Base-by-base conservation (phyloP, 1,140 invertebrate species). In the Drosophila teissieri region DNA sequence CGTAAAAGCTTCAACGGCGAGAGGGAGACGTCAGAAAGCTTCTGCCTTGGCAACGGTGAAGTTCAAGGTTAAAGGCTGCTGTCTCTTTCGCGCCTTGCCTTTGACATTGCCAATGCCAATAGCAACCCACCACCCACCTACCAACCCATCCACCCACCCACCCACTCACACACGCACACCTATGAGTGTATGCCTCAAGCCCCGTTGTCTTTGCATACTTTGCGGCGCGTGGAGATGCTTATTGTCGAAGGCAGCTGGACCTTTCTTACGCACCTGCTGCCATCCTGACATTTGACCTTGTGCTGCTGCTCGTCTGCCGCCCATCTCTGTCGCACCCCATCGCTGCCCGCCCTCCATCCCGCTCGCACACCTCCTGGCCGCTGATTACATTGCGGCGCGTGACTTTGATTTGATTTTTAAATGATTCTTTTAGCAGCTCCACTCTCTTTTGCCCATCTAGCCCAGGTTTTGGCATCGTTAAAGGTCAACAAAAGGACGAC, bases 391-490 rank as follows among this genome's bases (percentile, higher is more conserved):
- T 90, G 80, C 73, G 85, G 76, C 84, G 84, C 84, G 85, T 89
- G 84, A 89, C 84, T 89, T 89, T 89, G 84, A 89, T 89, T 89
- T 89, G 84, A 89, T 80, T 89, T 89, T 84, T 89, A 89, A 89
- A 89, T 89, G 80, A 89, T 89, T 89, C 77, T 62, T 75, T 78
- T 86, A 57, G 81, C 78, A 80, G 81, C 80, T 77, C 62, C 64
- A 46, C 75, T 73, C 76, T 45, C 39, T 48, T n/a, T 17, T 27
- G 44, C 22, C 36, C 67, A 65, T 54, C 67, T 55, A 39, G 42
- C 15, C 45, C 61, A 70, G 57, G 65, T 58, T 79, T 45, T 74
- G 65, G 49, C 67, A 56, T 70, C 61, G 78, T 54, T 89, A 89
- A 89, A 89, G 84, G 84, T 89, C 84, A 89, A 90, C 84, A 89